Percentiles rank a stretch among this genome's conserved stretches.
phyloP scores from a whole-genome alignment of 2,113 vertebrate species.

The Tiliqua scincoides region DNA sequence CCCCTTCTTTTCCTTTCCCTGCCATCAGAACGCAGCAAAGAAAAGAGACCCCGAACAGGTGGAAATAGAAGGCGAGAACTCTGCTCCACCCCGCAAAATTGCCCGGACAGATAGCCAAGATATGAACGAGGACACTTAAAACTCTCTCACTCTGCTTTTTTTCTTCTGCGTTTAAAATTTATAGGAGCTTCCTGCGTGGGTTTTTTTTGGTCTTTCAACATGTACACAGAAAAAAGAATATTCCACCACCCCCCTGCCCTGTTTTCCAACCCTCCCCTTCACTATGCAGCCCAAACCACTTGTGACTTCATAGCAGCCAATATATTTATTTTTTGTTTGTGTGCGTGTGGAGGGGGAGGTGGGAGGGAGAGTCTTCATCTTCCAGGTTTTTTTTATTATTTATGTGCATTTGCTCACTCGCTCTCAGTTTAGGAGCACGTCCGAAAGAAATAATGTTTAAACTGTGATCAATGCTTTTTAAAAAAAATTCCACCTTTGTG shows the following conservation, averaged over 20 bases:
- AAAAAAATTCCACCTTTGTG: neutral
- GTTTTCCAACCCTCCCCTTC: slow-evolving; percentile 15
- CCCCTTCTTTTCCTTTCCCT: neutral
- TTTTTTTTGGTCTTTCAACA: slow-evolving; percentile 34
- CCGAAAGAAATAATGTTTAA: slow-evolving; percentile 38
- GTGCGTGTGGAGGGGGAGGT: neutral
- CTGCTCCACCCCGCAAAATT: slow-evolving; percentile 92
- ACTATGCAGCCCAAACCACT: slow-evolving; percentile 66
- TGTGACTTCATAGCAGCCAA: slow-evolving; percentile 72
- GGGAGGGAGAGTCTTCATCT: neutral
- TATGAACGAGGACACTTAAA: slow-evolving; percentile 97
- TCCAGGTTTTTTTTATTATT: slow-evolving; percentile 71
- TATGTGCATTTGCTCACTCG: slow-evolving; percentile 64
- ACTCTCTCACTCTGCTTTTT: slow-evolving; percentile 11
- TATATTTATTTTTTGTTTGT: slow-evolving; percentile 78
- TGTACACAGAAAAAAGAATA: slow-evolving; percentile 58
- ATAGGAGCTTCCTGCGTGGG: slow-evolving; percentile 60
- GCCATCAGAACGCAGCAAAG: slow-evolving; percentile 87
- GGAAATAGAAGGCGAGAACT: slow-evolving; percentile 87
- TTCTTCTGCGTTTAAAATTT: slow-evolving; percentile 18
- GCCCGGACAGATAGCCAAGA: slow-evolving; percentile 97
- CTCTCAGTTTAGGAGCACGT: slow-evolving; percentile 50
- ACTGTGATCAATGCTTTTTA: slow-evolving; percentile 62
- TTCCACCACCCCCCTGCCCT: neutral
- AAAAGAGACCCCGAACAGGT: slow-evolving; percentile 92